Evolutionary conservation across 2,797 vertebrate genomes (phyloP).

Genomic region (Danio aesculapii): DNA sequence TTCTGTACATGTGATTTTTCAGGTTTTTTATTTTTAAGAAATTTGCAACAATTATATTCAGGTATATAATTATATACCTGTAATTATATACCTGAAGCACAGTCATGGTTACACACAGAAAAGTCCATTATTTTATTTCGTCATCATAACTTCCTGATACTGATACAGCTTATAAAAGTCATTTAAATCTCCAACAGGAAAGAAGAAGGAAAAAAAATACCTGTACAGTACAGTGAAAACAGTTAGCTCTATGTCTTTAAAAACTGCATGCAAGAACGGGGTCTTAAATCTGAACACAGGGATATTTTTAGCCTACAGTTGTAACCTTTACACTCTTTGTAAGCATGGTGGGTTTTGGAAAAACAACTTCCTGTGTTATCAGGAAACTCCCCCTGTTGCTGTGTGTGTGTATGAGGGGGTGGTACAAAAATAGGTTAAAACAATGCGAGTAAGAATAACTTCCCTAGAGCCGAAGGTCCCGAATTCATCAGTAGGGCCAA

Average conservation of each 20-base stretch:
- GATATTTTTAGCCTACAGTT: conserved; percentile 31
- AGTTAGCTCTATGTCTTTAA: background rate
- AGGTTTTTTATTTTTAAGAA: too few relatives aligned
- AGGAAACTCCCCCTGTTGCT: conserved; percentile 55
- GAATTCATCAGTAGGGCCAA: conserved; percentile 28
- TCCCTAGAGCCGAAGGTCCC: conserved; percentile 37
- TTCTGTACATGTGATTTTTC: too few relatives aligned
- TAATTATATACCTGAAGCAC: background rate
- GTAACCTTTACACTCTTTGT: conserved; percentile 40
- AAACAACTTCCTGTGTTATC: conserved; percentile 54
- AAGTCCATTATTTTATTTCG: background rate
- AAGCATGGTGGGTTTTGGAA: conserved; percentile 15
- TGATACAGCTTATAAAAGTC: background rate
- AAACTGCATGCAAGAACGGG: background rate
- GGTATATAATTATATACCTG: too few relatives aligned
- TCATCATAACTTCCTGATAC: background rate
- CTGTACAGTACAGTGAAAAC: background rate
- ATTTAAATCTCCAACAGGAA: background rate
- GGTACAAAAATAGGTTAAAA: conserved; percentile 47
- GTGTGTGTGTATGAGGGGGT: conserved; percentile 19
- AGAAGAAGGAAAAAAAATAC: background rate
- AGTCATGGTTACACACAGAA: background rate
- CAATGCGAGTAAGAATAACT: conserved; percentile 43
- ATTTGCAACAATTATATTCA: too few relatives aligned
- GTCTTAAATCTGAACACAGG: background rate